Evolutionary conservation across 2,888 invertebrate species (phyloP), one percentile per base, ranked within the genome.

Genomic region (Macrosoma leucophasiata): DNA sequence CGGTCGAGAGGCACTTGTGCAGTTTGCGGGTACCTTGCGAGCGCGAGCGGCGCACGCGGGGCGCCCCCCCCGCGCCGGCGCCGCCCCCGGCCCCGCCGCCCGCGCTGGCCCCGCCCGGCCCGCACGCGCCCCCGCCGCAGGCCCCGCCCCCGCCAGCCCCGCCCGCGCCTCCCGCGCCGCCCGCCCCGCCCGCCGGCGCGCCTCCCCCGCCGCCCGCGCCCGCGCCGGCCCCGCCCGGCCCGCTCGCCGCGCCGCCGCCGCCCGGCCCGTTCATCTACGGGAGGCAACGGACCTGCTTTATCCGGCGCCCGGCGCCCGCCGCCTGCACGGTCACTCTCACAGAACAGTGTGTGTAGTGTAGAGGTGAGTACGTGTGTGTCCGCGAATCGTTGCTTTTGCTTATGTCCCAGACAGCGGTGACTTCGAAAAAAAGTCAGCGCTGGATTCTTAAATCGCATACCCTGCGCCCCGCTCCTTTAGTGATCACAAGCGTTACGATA

Each of bases 1-100:
- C 92, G 73, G 93, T 91, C 85, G 93, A 93, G 86, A 93, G 91
- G 89, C 93, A 93, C 90, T 93, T 93, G 90, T 93, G 92, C 86
- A 93, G 91, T 88, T 91, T 92, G 87, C 92, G 91, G 89, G 96
- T 94, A 96, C 96, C 84, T 94, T 94, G 86, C 94, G 93, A 78
- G 94, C 93, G 77, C 94, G 92, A 50, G 54, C 52, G 54, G 43
- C 52, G 76, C 89, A 53, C 52, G 50, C 18, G 62, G 58, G 51
- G 50, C 46, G 43, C 55, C 56, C 48, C 59, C 60, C 48, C 54
- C 46, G 55, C 37, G 28, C 31, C 36, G 21, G 37, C 30, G 18
- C 36, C 38, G 43, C 52, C 42, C 39, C 50, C 18, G 26, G 38
- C 33, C 31, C 40, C 39, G 24, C 38, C 34, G 30, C 41, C 42